Evolutionary conservation across 2,797 vertebrate species (phyloP).

Genomic region (Tachyglossus aculeatus): DNA sequence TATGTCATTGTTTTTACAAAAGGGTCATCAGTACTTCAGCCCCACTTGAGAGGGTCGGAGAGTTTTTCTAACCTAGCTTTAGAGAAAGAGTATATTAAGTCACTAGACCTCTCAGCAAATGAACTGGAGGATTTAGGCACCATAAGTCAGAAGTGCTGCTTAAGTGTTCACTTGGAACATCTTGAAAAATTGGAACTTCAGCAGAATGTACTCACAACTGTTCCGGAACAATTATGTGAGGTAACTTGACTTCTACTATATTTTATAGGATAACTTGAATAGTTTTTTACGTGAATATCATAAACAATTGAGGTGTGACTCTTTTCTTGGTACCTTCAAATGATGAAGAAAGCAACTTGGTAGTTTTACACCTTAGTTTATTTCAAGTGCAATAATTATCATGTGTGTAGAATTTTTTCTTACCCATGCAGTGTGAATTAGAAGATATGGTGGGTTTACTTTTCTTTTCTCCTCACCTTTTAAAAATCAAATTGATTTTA

Average conservation of each 20-base stretch:
- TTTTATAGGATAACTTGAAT: background rate
- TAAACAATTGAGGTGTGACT: too few relatives aligned
- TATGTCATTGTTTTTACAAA: conserved; percentile 60
- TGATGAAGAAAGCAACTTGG: too few relatives aligned
- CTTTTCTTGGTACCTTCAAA: too few relatives aligned
- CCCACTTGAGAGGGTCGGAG: conserved; percentile 69
- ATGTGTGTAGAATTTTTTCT: too few relatives aligned
- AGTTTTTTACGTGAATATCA: background rate
- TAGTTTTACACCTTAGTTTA: too few relatives aligned
- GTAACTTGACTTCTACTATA: conserved; percentile 69
- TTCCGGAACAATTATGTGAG: conserved; percentile 86
- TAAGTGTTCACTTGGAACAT: conserved; percentile 82
- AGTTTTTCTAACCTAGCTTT: conserved; percentile 71
- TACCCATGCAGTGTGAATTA: too few relatives aligned
- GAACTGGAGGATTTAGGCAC: conserved; percentile 86
- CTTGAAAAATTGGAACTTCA: conserved; percentile 90
- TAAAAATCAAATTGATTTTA: too few relatives aligned
- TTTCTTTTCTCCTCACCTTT: too few relatives aligned
- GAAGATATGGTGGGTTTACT: too few relatives aligned
- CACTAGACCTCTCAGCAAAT: conserved; percentile 93
- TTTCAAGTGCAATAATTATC: too few relatives aligned
- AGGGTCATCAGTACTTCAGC: conserved; percentile 64
- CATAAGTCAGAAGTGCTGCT: conserved; percentile 76
- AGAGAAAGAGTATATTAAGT: conserved; percentile 86
- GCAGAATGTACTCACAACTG: conserved; percentile 82